Conservation (phyloP, 2,888 invertebrate species). For the Drosophila ezoana region DNA sequence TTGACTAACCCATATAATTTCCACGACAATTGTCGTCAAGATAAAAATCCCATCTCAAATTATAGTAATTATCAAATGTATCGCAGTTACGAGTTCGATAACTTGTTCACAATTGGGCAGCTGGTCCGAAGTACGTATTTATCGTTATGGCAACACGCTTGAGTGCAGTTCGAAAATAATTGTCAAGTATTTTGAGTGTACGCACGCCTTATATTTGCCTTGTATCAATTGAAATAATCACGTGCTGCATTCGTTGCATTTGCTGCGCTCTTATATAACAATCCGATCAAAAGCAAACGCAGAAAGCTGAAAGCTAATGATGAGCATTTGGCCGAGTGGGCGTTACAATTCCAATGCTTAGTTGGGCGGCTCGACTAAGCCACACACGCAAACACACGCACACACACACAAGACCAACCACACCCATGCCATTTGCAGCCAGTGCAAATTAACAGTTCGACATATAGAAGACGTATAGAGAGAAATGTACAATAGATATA, state of each 20-base stretch:
- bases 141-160: conserved; percentile 28
- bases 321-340: conserved; percentile 31
- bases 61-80: conserved; percentile 15
- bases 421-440: conserved; percentile 51
- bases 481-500: conserved; percentile 20
- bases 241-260: conserved; percentile 57
- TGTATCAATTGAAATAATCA: conserved; percentile 29
- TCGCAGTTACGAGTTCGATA: background rate
- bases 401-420: conserved; percentile 31
- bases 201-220: conserved; percentile 21
- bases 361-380: conserved; percentile 24
- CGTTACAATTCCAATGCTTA: conserved; percentile 22
- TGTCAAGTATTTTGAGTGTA: conserved; percentile 11
- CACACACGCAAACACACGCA: conserved; percentile 19
- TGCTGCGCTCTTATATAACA: conserved; percentile 39
- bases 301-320: conserved; percentile 26
- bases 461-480: conserved; percentile 29
- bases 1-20: background rate
- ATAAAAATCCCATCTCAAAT: background rate
- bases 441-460: conserved; percentile 43
- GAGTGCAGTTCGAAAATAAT: conserved; percentile 43
- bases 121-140: background rate
- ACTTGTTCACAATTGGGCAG: conserved; percentile 8
- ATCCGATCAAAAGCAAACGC: conserved; percentile 7
- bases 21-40: conserved; percentile 5